Conservation (phyloP, 2,888 invertebrate species). For the Anthophora plumipes region DNA sequence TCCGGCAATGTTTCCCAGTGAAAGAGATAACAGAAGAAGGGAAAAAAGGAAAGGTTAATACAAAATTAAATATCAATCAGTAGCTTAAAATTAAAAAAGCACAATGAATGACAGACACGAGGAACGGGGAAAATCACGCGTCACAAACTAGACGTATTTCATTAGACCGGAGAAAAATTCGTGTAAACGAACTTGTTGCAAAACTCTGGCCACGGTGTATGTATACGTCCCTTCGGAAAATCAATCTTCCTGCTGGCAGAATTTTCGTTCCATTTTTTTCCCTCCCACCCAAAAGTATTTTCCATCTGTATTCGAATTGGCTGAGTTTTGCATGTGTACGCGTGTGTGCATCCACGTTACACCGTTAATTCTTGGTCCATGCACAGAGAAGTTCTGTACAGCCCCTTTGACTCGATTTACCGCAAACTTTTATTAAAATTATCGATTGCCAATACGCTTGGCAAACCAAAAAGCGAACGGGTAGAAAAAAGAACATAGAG, state of each 20-base stretch:
- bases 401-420: constrained; percentile 51
- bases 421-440: constrained; percentile 65
- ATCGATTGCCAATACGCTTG: constrained; percentile 63
- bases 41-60: neutral
- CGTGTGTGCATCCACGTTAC: constrained; percentile 2
- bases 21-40: no score
- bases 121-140: constrained; percentile 9
- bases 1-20: neutral
- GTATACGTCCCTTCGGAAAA: constrained; percentile 11
- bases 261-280: constrained; percentile 34
- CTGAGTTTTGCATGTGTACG: neutral
- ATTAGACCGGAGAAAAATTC: constrained; percentile 24
- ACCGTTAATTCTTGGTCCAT: constrained; percentile 29
- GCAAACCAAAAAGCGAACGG: neutral
- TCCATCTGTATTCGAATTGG: neutral
- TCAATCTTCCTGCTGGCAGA: constrained; percentile 34
- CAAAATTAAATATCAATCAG: neutral
- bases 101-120: no score
- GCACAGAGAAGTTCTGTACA: constrained; percentile 6
- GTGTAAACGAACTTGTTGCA: constrained; percentile 33
- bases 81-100: no score
- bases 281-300: constrained; percentile 51
- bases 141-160: constrained; percentile 2
- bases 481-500: neutral
- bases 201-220: neutral